Evolutionary conservation across 2,888 invertebrate genomes (phyloP).

Genomic region (Caenorhabditis drosophilae): DNA sequence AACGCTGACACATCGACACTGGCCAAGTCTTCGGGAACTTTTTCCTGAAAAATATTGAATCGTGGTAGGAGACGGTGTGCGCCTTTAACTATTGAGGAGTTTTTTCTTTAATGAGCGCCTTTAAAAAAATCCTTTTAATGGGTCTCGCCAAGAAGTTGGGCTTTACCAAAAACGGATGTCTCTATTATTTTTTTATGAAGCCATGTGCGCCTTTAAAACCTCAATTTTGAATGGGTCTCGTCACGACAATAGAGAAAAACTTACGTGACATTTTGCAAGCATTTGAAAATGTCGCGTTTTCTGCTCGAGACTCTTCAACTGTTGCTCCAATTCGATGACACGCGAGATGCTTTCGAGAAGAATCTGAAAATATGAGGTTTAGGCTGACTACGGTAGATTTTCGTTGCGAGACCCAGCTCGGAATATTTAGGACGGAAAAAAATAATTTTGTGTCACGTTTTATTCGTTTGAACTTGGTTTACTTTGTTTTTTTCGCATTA

Average conservation of each 20-base stretch:
- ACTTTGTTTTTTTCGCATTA: no score
- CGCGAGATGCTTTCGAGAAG: slow-evolving; percentile 26
- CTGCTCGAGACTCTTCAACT: slow-evolving; percentile 17
- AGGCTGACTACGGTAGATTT: no score
- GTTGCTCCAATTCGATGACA: slow-evolving; percentile 25
- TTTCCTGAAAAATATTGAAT: slow-evolving; percentile 20
- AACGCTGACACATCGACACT: slow-evolving; percentile 29
- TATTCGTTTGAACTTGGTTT: no score
- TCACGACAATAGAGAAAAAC: neutral
- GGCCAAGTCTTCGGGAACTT: slow-evolving; percentile 29
- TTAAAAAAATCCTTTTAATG: neutral
- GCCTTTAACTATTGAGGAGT: no score
- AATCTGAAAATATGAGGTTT: slow-evolving; percentile 14
- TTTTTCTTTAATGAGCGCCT: neutral
- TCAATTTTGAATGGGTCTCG: neutral
- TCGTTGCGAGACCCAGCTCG: no score
- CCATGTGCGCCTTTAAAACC: neutral
- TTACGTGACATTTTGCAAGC: neutral
- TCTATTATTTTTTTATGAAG: neutral
- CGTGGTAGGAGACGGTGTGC: no score
- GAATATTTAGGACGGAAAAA: no score
- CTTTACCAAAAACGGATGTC: neutral
- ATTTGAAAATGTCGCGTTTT: slow-evolving; percentile 12
- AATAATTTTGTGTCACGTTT: no score
- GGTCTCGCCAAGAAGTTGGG: neutral